Percentiles rank a stretch among this genome's conserved stretches.
These are phyloP conservation scores for Lerema accius DNA, from an alignment of 1,140 invertebrate genomes.

Conservation along the genomic window DNA sequence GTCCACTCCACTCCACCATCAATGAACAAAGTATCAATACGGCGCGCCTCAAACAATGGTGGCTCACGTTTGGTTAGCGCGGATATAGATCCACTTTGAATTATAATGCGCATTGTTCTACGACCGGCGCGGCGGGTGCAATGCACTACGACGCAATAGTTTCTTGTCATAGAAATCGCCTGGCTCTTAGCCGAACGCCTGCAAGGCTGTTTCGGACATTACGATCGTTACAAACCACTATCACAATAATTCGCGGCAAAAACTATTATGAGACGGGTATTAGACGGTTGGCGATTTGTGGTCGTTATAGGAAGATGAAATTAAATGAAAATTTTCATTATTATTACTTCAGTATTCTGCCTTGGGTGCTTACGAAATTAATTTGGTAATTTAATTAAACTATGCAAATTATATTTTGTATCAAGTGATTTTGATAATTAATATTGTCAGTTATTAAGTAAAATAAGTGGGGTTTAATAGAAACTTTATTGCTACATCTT, in stretches of 20 bases:
- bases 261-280: not conserved
- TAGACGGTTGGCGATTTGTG: not conserved
- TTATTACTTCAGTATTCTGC: not conserved
- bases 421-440: too few relatives aligned
- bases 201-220: slow-evolving; percentile 50
- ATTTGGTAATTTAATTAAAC: too few relatives aligned
- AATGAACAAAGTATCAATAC: slow-evolving; percentile 56
- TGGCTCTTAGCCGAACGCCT: slow-evolving; percentile 54
- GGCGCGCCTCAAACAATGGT: slow-evolving; percentile 48
- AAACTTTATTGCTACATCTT: too few relatives aligned
- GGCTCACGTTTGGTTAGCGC: slow-evolving; percentile 69
- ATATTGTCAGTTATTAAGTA: too few relatives aligned
- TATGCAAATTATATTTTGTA: too few relatives aligned
- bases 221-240: slow-evolving; percentile 11
- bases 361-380: too few relatives aligned
- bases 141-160: slow-evolving; percentile 74
- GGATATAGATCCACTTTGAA: slow-evolving; percentile 78
- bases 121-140: slow-evolving; percentile 68
- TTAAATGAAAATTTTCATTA: not conserved
- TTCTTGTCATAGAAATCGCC: slow-evolving; percentile 77
- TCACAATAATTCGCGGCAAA: not conserved
- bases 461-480: too few relatives aligned
- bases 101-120: slow-evolving; percentile 80
- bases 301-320: not conserved
- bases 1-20: slow-evolving; percentile 37